These are phyloP conservation scores for Oncorhynchus mykiss DNA, from an alignment of 2,113 vertebrate species.

Conservation along the genomic window DNA sequence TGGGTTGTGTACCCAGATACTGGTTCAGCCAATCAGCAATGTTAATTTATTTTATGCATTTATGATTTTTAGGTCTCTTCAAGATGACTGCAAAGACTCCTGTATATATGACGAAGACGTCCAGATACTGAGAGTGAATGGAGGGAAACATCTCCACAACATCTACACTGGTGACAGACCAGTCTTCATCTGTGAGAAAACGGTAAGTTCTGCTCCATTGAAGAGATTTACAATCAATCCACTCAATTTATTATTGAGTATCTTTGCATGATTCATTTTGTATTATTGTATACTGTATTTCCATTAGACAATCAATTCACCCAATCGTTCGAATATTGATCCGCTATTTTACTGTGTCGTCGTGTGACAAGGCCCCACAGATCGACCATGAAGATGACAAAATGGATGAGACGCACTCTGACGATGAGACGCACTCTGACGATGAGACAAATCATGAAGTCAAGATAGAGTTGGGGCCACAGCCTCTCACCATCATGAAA, in stretches of 20 bases:
- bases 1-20: no score
- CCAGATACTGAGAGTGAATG: conserved; percentile 72
- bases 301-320: background rate
- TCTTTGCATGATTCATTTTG: background rate
- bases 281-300: no score
- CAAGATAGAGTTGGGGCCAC: conserved; percentile 51
- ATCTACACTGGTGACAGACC: conserved; percentile 68
- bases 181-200: conserved; percentile 81
- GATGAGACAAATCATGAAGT: conserved; percentile 30
- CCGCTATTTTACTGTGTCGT: conserved; percentile 15
- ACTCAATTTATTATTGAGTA: no score
- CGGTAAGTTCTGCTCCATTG: conserved; percentile 66
- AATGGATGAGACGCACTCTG: conserved; percentile 41
- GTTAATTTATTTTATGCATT: background rate
- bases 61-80: conserved; percentile 43
- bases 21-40: no score
- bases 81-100: conserved; percentile 21
- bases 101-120: conserved; percentile 64
- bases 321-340: background rate
- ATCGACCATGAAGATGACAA: conserved; percentile 32
- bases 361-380: conserved; percentile 53
- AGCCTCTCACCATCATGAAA: conserved; percentile 79
- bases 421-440: conserved; percentile 43
- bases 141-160: conserved; percentile 63
- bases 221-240: background rate